phyloP scores from a whole-genome alignment of 2,797 vertebrate species.

The Petrocephalus sullivani region DNA sequence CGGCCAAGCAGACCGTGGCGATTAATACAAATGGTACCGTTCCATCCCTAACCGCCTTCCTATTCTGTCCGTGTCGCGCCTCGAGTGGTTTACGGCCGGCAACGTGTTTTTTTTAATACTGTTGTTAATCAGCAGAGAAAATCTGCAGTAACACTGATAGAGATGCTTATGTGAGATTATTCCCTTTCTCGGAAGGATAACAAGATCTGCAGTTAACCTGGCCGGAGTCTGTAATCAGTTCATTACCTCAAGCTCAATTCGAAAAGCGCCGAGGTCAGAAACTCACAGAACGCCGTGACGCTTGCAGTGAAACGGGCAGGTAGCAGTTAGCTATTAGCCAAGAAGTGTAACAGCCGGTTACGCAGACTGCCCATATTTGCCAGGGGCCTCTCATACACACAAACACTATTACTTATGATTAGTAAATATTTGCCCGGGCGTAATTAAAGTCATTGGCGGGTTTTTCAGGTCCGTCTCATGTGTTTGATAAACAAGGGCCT shows the following conservation, averaged over 20 bases:
- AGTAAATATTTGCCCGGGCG: neutral
- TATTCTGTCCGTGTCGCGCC: neutral
- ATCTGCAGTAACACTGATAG: neutral
- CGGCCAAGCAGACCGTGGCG: neutral
- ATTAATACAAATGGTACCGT: neutral
- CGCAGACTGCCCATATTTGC: neutral
- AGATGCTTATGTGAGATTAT: neutral
- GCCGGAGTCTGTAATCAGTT: neutral
- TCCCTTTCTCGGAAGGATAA: neutral
- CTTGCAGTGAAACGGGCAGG: neutral
- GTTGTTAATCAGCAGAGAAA: neutral
- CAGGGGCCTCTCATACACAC: neutral
- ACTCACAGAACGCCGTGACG: neutral
- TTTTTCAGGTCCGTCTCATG: neutral
- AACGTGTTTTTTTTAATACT: neutral
- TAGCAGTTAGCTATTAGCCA: neutral
- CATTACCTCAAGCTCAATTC: neutral
- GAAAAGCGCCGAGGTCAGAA: neutral
- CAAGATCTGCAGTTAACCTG: neutral
- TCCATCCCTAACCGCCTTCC: neutral
- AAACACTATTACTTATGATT: conserved; percentile 33
- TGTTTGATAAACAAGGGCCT: neutral
- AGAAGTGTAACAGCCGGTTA: neutral
- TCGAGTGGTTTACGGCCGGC: neutral
- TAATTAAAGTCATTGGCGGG: neutral